A percentile compares a stretch with the other conserved stretches of the same genome.
Conservation (phyloP, 2,113 vertebrate genomes). For the Triplophysa siluroides region DNA sequence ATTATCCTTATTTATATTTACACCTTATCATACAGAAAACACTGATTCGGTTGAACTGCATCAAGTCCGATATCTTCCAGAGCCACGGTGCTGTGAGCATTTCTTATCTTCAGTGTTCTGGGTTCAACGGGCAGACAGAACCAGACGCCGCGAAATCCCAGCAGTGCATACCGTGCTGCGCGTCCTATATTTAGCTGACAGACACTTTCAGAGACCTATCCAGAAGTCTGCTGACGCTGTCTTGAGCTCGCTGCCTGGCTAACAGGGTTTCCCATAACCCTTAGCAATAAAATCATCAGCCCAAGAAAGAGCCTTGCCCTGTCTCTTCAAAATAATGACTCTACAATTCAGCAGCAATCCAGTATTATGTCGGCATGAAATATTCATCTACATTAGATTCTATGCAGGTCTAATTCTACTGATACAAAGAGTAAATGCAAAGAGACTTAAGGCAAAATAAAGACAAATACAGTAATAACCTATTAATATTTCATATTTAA, state of each 20-base stretch:
- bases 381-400: not conserved
- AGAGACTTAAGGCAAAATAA: not conserved
- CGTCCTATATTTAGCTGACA: constrained; percentile 34
- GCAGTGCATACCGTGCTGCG: not conserved
- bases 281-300: constrained; percentile 4
- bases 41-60: not conserved
- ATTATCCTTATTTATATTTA: too few relatives aligned
- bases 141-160: constrained; percentile 12
- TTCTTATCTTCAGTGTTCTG: constrained; percentile 8
- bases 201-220: constrained; percentile 25
- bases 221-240: constrained; percentile 2
- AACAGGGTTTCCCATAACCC: constrained; percentile 16
- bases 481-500: too few relatives aligned
- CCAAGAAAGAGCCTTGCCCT: not conserved
- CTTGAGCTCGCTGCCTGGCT: constrained; percentile 15
- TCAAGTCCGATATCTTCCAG: not conserved
- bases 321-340: not conserved
- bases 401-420: too few relatives aligned
- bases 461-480: constrained; percentile 20
- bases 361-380: not conserved
- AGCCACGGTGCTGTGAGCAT: not conserved
- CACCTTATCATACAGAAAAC: not conserved
- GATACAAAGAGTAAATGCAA: not conserved
- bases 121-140: constrained; percentile 5
- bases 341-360: not conserved